Evolutionary conservation across 2,797 vertebrate species (phyloP), one percentile per base, ranked within the genome.

Genomic region (Microhierax caerulescens): DNA sequence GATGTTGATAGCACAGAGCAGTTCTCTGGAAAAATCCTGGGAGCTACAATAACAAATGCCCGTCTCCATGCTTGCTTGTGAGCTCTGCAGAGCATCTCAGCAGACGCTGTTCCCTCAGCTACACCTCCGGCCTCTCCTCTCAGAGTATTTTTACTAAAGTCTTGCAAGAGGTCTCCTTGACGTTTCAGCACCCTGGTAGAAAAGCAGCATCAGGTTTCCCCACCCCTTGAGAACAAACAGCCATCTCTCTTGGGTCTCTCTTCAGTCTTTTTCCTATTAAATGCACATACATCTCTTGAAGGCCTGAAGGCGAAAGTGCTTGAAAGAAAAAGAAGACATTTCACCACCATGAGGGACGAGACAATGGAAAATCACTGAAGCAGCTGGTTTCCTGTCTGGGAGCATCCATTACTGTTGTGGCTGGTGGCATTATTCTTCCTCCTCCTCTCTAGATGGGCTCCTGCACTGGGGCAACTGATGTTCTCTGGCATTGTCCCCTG

Each of bases 311-410:
- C 8, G 0, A 88, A 95, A 81, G 57, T 37, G 94, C 69, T 91
- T 88, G 64, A 77, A 94, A 78, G 34, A 64, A 83, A 78, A 95
- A 83, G 17, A 82, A 54, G 28, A 63, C 1, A n/a, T 86, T 96
- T 90, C 61, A 57, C 20, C n/a, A 23, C 72, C 21, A 65, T 0
- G 4, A 91, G 34, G 51, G 54, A 47, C 9, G 11, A 53, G 32
- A 93, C 81, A 80, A 95, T 54, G 73, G 69, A 76, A 94, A 93
- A 75, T 16, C n/a, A 65, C 65, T 76, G 68, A 53, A 87, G 86
- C 65, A 76, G 64, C 51, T 11, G 2, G 41, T 88, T 30, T 93
- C 13, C 60, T 67, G 60, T 83, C 64, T 85, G 69, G 83, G 30
- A 91, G 65, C 83, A 41, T 72, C 79, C 90, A 88, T 93, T 90